Evolutionary conservation across 2,113 vertebrate species (phyloP), one percentile per base, ranked within the genome.

Genomic region (Chaenocephalus aceratus): DNA sequence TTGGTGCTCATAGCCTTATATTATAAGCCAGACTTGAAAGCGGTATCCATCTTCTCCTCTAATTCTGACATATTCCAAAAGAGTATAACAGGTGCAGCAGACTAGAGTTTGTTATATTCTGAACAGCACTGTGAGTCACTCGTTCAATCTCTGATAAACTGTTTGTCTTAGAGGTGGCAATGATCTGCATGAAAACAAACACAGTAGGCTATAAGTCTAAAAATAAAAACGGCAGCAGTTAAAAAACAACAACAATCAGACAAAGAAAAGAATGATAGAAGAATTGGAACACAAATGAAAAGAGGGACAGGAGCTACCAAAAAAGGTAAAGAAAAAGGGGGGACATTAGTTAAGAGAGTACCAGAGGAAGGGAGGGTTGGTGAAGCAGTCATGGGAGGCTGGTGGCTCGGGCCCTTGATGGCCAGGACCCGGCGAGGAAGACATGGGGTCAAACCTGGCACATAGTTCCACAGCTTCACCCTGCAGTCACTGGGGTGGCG

Each of bases 401-500:
- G 95, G 97, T 98, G 94, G 97, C 97, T 87, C 97, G 96, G 96
- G 92, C 98, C 97, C 95, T 99, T 99, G 95, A 99, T 99, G 95
- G 98, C 98, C 95, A 99, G 96, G 92, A 99, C 97, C 74, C 98
- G 96, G 79, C 97, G 97, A 87, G 98, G 98, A 94, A 99, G 97
- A 96, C 98, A 99, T 66, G 97, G 98, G 92, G 97, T 99, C 93
- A 99, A 96, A 91, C 98, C 98, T 83, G 98, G 97, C 89, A 99
- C 96, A 96, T 99, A 99, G 94, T 88, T 97, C 98, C 98, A 99
- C 94, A 99, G 93, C 97, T 99, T 99, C 94, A 99, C 98, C 93
- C 97, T 96, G 96, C 97, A 98, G 96, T 99, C 98, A 88, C 98
- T 99, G 96, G 68, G 86, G 89, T 79, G 79, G 87, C 58, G 30